These are phyloP conservation scores for Melieria omissa DNA, from an alignment of 2,888 invertebrate genomes.

Conservation along the genomic window DNA sequence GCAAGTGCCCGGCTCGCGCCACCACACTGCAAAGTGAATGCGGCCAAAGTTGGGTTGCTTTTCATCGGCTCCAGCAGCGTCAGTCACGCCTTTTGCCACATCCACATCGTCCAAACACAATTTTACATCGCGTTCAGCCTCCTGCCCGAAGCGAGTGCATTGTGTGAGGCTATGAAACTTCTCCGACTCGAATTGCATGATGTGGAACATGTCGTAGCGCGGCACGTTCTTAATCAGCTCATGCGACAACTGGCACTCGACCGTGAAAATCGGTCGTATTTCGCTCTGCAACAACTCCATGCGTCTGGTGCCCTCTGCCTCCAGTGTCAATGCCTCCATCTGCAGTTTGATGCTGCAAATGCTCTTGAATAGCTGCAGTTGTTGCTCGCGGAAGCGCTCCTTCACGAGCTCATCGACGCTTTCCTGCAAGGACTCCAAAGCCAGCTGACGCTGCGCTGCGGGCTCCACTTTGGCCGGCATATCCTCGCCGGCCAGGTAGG, in stretches of 20 bases:
- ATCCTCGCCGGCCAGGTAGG: slow-evolving; percentile 53
- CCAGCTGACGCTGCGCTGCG: slow-evolving; percentile 45
- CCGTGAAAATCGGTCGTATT: slow-evolving; percentile 60
- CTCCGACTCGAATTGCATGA: slow-evolving; percentile 63
- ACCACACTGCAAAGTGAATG: slow-evolving; percentile 59
- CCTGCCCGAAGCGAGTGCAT: slow-evolving; percentile 60
- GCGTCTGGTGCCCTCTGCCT: slow-evolving; percentile 60
- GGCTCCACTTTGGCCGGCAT: slow-evolving; percentile 48
- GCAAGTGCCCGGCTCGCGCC: slow-evolving; percentile 63
- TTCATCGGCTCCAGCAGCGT: slow-evolving; percentile 29
- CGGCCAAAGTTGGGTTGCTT: slow-evolving; percentile 48
- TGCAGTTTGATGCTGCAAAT: slow-evolving; percentile 56
- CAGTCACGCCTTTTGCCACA: not conserved
- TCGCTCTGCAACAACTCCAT: slow-evolving; percentile 59
- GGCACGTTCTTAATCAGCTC: slow-evolving; percentile 55
- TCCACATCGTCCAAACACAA: slow-evolving; percentile 23
- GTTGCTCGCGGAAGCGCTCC: slow-evolving; percentile 35
- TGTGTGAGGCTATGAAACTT: slow-evolving; percentile 61
- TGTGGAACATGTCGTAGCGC: slow-evolving; percentile 57
- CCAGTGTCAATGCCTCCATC: slow-evolving; percentile 59
- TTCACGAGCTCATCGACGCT: slow-evolving; percentile 22
- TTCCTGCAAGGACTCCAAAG: slow-evolving; percentile 18
- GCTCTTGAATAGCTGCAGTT: slow-evolving; percentile 52
- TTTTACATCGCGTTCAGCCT: slow-evolving; percentile 53
- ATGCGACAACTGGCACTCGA: slow-evolving; percentile 59